Percentiles rank a stretch among this genome's conserved stretches.
These are phyloP conservation scores for Apogon hyalosoma DNA, from an alignment of 2,797 vertebrate species.

Conservation along the genomic window DNA sequence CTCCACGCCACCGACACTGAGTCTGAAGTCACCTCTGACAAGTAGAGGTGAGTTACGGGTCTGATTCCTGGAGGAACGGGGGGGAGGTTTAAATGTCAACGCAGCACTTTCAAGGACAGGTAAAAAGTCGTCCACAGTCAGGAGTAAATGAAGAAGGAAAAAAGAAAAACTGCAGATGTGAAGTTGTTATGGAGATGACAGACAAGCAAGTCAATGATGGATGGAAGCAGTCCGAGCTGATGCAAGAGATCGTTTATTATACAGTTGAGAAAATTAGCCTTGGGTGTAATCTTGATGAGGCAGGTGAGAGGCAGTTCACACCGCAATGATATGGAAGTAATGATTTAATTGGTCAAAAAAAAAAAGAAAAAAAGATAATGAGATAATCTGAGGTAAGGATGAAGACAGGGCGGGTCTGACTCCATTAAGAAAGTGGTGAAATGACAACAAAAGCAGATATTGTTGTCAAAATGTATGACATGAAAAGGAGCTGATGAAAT, in stretches of 20 bases:
- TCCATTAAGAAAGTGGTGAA: slow-evolving; percentile 43
- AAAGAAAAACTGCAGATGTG: slow-evolving; percentile 16
- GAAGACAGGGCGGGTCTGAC: slow-evolving; percentile 58
- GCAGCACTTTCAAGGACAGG: slow-evolving; percentile 49
- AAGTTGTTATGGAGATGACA: slow-evolving; percentile 51
- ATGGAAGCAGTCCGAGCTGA: slow-evolving; percentile 48
- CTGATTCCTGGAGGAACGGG: slow-evolving; percentile 89
- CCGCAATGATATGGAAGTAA: slow-evolving; percentile 55
- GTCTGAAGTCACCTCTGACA: slow-evolving; percentile 94
- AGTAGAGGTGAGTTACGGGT: slow-evolving; percentile 94
- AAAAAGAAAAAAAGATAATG: slow-evolving; percentile 42
- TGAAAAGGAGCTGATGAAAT: slow-evolving; percentile 44
- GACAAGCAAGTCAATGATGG: slow-evolving; percentile 52
- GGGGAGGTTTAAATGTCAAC: slow-evolving; percentile 53
- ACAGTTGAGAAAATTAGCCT: slow-evolving; percentile 57
- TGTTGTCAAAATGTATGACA: slow-evolving; percentile 56
- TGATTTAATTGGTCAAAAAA: slow-evolving; percentile 66
- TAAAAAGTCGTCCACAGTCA: slow-evolving; percentile 29
- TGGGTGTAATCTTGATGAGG: slow-evolving; percentile 50
- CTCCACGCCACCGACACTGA: slow-evolving; percentile 93
- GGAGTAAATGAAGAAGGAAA: slow-evolving; percentile 6
- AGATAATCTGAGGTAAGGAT: slow-evolving; percentile 52
- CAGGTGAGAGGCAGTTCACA: slow-evolving; percentile 49
- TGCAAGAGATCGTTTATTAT: slow-evolving; percentile 52
- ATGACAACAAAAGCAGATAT: slow-evolving; percentile 54